Base-by-base conservation (phyloP, 2,113 vertebrate genomes). In the Columba janthina region DNA sequence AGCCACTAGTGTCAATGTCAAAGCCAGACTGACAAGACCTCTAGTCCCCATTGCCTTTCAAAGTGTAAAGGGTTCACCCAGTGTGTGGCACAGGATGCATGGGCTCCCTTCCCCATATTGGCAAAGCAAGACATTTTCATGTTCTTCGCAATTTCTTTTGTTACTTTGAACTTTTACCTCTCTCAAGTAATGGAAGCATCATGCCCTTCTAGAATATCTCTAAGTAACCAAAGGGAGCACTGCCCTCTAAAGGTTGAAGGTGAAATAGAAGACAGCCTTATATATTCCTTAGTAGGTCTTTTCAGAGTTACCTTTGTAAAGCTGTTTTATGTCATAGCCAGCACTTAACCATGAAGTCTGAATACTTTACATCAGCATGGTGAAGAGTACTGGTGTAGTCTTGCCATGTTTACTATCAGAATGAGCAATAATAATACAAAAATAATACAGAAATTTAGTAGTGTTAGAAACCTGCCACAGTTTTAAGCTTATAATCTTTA, bases 211-310 rank as follows among this genome's bases (percentile, higher is more conserved):
- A 53, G 60, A 80, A 18, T 61, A 11, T 66, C 28, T 62, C 21
- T 11, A 40, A 80, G 75, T 93, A 97, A 90, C 75, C 67, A 96
- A 97, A 93, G 96, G 82, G 78, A 96, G 95, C 94, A 94, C 54
- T 96, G 96, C 94, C 96, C 94, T 95, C 95, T 97, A 96, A 97
- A 96, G 94, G 94, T 77, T 86, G 89, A 93, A 96, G 94, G 95
- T 94, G 91, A 96, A 56, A 96, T 88, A 86, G 82, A 91, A 90
- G 65, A 21, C 71, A 70, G 60, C 51, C 86, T 70, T 82, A 6
- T 4, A 4, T 0, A 6, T 15, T 21, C 11, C 12, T 29, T 17
- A 58, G 17, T 15, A 54, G 17, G 6, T 20, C 48, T 85, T 79
- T n/a, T 24, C 65, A 38, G 51, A 56, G 17, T 40, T 48, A 24